These are phyloP conservation scores for Mionectes macconnelli DNA, from an alignment of 2,113 vertebrate species.

Conservation along the genomic window DNA sequence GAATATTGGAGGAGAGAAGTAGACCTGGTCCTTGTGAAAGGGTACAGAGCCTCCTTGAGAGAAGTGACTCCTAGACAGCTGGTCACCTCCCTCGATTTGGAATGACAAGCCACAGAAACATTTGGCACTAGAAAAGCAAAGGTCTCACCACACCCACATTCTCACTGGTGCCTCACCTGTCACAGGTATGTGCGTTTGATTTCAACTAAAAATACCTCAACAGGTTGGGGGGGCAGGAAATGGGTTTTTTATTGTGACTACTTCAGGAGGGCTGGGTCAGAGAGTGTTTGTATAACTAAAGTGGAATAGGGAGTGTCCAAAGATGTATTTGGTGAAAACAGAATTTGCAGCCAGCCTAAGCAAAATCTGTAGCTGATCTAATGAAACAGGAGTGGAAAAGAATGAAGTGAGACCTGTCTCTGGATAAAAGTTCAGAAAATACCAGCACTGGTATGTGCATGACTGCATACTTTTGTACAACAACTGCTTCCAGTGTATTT, in stretches of 20 bases:
- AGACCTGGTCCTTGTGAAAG: not conserved
- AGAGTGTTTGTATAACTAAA: not conserved
- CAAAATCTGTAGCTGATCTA: not conserved
- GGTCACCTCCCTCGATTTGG: constrained; percentile 18
- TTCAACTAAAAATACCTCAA: constrained; percentile 70
- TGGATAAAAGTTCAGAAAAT: not conserved
- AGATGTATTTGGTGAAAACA: not conserved
- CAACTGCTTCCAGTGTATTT: not conserved
- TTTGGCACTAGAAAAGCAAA: constrained; percentile 41
- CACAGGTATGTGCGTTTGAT: constrained; percentile 62
- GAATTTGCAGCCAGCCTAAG: not conserved
- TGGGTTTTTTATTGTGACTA: constrained; percentile 23
- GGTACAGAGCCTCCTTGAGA: not conserved
- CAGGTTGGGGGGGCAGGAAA: constrained; percentile 38
- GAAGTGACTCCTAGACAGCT: not conserved
- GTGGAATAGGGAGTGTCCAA: constrained; percentile 3
- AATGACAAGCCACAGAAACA: constrained; percentile 17
- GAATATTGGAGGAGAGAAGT: not conserved
- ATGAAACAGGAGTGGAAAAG: not conserved
- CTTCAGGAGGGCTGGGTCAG: not conserved
- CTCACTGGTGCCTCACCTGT: constrained; percentile 70
- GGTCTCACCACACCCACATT: constrained; percentile 67
- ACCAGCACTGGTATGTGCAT: not conserved
- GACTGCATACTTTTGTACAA: not conserved
- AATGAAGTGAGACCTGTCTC: constrained; percentile 18